Evolutionary conservation across 1,140 invertebrate genomes (phyloP), one percentile per base, ranked within the genome.

Genomic region (Ceratina calcarata): DNA sequence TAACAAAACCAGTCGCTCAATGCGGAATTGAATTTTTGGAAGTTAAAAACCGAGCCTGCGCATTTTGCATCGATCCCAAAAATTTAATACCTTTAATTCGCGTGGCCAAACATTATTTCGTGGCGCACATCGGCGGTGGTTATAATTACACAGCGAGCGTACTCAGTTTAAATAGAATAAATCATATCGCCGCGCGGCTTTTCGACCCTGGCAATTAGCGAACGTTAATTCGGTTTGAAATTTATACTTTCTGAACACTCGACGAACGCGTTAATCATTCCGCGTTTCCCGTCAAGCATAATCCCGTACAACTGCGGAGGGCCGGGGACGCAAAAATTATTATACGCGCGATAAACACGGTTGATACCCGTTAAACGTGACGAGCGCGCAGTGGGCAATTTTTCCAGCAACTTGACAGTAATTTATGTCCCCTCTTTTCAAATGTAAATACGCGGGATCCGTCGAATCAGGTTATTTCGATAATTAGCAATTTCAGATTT

Each of bases 141-240:
- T 57, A 15, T 37, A 57, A 69, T 69, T 69, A 57, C 51, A 27
- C 0, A 10, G 18, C 3, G 32, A 13, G 53, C 18, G 37, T 45
- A 45, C 37, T 45, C 37, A 6, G 51, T 37, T 57, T 57, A 37
- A 57, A 57, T 57, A 57, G 24, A 37, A 57, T 69, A 69, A 69
- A 69, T 69, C 32, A 16, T n/a, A 57, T 12, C 1, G n/a, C n/a
- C 53, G 53, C 37, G 37, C 37, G 37, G 37, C 37, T 45, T 7
- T 20, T 20, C 22, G 24, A 20, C 20, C 10, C 16, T 12, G 66
- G 67, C n/a, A 69, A 69, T 69, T 57, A 69, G 67, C 18, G 13
- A 20, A 57, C 16, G 51, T 57, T 69, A 69, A 57, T 69, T 55
- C 15, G 13, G 45, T 53, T 18, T 53, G 66, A 53, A 53, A 68